Evolutionary conservation across 1,140 invertebrate species (phyloP).

Genomic region (Hydropsyche tenuis): DNA sequence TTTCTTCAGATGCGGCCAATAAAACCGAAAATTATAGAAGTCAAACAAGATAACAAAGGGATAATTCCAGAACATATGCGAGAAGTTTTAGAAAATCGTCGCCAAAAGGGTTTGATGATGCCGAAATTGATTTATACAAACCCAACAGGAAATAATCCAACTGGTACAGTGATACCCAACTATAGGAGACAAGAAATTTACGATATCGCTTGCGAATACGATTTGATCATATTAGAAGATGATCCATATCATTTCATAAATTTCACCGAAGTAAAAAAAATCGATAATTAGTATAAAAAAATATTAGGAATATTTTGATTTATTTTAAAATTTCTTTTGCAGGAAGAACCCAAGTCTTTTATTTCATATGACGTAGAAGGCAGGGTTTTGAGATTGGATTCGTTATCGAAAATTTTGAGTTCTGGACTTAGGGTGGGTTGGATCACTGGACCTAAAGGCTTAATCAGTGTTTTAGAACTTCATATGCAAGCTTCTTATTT

Average conservation of each 20-base stretch:
- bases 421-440: constrained; percentile 75
- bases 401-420: constrained; percentile 80
- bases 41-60: constrained; percentile 64
- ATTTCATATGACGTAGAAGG: constrained; percentile 79
- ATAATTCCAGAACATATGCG: constrained; percentile 60
- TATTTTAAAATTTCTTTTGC: constrained; percentile 20
- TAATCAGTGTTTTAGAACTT: constrained; percentile 69
- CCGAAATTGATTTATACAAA: constrained; percentile 66
- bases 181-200: constrained; percentile 74
- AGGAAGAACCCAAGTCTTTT: constrained; percentile 64
- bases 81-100: constrained; percentile 58
- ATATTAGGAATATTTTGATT: too few relatives aligned
- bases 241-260: constrained; percentile 79
- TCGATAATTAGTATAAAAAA: too few relatives aligned
- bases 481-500: constrained; percentile 77
- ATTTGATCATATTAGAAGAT: constrained; percentile 77
- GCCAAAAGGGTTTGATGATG: constrained; percentile 60
- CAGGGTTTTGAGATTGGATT: constrained; percentile 79
- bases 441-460: constrained; percentile 70
- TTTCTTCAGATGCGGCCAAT: constrained; percentile 62
- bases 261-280: constrained; percentile 61
- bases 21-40: constrained; percentile 59
- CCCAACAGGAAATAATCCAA: constrained; percentile 70
- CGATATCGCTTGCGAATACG: constrained; percentile 71
- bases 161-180: constrained; percentile 67